Base-by-base conservation (phyloP, 2,113 vertebrate genomes). In the Stictonetta naevosa region DNA sequence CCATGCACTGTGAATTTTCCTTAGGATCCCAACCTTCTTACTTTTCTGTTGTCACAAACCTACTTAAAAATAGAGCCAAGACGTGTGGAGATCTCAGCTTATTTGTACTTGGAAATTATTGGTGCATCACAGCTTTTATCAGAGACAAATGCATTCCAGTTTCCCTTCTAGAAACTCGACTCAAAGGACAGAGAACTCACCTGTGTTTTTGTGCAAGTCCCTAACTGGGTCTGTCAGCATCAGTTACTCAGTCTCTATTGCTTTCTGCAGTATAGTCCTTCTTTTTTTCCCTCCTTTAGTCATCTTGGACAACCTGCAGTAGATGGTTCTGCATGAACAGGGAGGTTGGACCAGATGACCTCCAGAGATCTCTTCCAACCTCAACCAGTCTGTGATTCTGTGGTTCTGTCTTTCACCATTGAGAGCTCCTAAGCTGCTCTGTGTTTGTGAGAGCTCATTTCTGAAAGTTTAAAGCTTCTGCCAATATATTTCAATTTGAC, bases 401-500 rank as follows among this genome's bases (percentile, higher is more conserved):
- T 31, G 53, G 16, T 56, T 56, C 28, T 56, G 53, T 56, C 9
- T 58, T 63, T 63, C 13, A 13, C 3, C 14, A 44, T 3, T 0
- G 0, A 8, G 11, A 67, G 1, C 9, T 90, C n/a, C 13, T 48
- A 67, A 85, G 7, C 3, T 83, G 21, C 3, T 29, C 8, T 29
- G 16, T 58, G 21, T 10, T 74, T n/a, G 11, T 40, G 26, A 72
- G 31, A 79, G 7, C 0, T 29, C 3, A 46, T 72, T 82, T 31
- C 13, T 36, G 26, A 34, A 60, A 67, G 14, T 18, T 62, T 89
- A 59, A 88, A 66, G 33, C 20, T 76, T 17, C 4, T 16, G 12
- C 6, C 0, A 1, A 6, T 4, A 5, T 50, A 34, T 53, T 53
- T 48, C 21, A 44, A 6, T 11, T 13, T 2, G 8, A 2, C 11